Percentiles rank a stretch among this genome's conserved stretches.
Evolutionary conservation across 2,888 invertebrate genomes (phyloP).

Genomic region (Phytoseiulus persimilis): DNA sequence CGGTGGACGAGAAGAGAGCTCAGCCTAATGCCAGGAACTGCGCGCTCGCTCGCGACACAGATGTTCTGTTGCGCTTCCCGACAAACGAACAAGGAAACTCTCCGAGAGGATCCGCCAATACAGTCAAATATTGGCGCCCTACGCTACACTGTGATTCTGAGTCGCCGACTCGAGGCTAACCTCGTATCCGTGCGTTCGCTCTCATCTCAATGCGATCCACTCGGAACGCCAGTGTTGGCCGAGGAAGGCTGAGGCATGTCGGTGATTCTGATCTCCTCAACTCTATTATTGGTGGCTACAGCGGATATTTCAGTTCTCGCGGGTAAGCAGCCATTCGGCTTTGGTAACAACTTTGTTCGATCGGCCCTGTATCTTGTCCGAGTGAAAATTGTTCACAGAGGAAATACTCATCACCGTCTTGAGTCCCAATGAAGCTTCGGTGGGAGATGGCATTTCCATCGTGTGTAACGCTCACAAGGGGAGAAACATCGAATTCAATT

Average conservation of each 20-base stretch:
- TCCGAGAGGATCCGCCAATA: too few relatives aligned
- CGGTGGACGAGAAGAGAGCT: too few relatives aligned
- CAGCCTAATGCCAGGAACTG: too few relatives aligned
- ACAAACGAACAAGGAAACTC: too few relatives aligned
- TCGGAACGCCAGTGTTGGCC: not conserved
- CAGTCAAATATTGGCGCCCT: not conserved
- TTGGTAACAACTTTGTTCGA: not conserved
- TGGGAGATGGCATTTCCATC: not conserved
- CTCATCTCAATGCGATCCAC: not conserved
- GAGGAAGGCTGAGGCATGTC: not conserved
- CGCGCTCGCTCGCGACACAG: too few relatives aligned
- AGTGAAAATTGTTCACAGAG: not conserved
- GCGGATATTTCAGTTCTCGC: not conserved
- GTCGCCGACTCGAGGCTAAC: not conserved
- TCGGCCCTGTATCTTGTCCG: not conserved
- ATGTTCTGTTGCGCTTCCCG: too few relatives aligned
- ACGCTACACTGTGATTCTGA: not conserved
- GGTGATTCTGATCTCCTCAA: not conserved
- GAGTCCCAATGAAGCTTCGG: not conserved
- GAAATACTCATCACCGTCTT: not conserved
- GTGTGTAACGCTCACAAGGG: slow-evolving; percentile 19
- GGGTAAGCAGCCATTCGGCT: not conserved
- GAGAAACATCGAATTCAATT: slow-evolving; percentile 26
- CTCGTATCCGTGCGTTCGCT: not conserved
- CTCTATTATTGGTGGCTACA: not conserved